These are phyloP conservation scores for Phyllotreta striolata DNA, from an alignment of 2,888 invertebrate genomes.

Conservation along the genomic window DNA sequence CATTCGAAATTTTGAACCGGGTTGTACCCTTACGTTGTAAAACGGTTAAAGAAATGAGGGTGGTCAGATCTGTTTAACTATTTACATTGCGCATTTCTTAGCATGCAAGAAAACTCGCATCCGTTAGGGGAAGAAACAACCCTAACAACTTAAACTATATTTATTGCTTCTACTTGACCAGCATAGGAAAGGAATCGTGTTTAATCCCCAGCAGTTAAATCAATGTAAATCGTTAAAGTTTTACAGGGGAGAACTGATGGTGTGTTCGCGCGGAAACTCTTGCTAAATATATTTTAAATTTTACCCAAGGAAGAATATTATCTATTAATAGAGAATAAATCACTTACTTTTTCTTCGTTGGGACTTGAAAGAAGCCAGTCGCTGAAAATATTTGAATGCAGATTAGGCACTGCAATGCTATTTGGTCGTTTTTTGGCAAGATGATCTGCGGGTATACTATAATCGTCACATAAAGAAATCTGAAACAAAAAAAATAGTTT, in stretches of 20 bases:
- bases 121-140: slow-evolving; percentile 34
- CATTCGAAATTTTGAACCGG: too few species aligned
- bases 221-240: slow-evolving; percentile 47
- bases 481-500: slow-evolving; percentile 61
- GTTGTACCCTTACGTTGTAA: too few species aligned
- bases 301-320: not conserved
- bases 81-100: slow-evolving; percentile 41
- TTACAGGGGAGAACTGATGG: slow-evolving; percentile 17
- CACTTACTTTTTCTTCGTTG: slow-evolving; percentile 64
- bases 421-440: slow-evolving; percentile 74
- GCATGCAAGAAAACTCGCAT: slow-evolving; percentile 42
- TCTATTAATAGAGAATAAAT: not conserved
- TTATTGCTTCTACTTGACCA: slow-evolving; percentile 53
- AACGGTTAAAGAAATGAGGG: not conserved
- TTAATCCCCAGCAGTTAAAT: slow-evolving; percentile 46
- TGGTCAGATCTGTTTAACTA: slow-evolving; percentile 26
- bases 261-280: slow-evolving; percentile 21
- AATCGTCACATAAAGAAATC: slow-evolving; percentile 88
- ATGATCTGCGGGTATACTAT: slow-evolving; percentile 86
- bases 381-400: slow-evolving; percentile 61
- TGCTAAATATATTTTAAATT: slow-evolving; percentile 6
- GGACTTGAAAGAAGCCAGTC: slow-evolving; percentile 67
- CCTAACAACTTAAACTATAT: slow-evolving; percentile 43
- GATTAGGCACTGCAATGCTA: slow-evolving; percentile 66
- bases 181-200: slow-evolving; percentile 50